Conservation (phyloP, 92 coral and sea anemone species). For the Porites divaricata region DNA sequence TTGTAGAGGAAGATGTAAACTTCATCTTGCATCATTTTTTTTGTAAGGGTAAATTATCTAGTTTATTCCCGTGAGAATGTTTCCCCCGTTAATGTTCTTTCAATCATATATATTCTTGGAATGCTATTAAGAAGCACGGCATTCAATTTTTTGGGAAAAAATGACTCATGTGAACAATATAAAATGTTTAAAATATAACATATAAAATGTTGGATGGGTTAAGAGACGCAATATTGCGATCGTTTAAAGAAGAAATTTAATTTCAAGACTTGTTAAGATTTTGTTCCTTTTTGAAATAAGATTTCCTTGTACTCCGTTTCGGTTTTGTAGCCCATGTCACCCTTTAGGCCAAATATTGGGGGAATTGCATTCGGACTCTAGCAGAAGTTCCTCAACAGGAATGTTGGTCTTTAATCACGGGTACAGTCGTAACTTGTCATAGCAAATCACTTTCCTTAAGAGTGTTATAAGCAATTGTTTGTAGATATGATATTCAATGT, state of each 20-base stretch:
- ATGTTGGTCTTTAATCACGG: too few species aligned
- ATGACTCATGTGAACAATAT: not conserved
- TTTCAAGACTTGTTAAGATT: not conserved
- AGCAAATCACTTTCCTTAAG: not conserved
- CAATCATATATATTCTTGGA: conserved; percentile 17
- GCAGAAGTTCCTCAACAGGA: not conserved
- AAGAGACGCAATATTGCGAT: not conserved
- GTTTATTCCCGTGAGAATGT: not conserved
- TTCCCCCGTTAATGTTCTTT: not conserved
- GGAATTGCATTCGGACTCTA: not conserved
- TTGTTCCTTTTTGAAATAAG: not conserved
- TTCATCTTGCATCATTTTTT: not conserved
- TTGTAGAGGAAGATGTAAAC: not conserved
- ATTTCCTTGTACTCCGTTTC: too few species aligned
- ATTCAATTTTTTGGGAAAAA: not conserved
- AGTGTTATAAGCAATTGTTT: too few species aligned
- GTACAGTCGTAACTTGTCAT: not conserved
- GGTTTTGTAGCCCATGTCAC: not conserved
- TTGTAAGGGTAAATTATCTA: not conserved
- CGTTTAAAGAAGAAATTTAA: not conserved
- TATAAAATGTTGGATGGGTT: too few species aligned
- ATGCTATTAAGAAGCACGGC: not conserved
- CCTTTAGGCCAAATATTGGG: not conserved
- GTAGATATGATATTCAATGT: too few species aligned
- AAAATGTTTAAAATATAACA: too few species aligned